Base-by-base conservation (phyloP, 2,113 vertebrate species). In the Megaptera novaeangliae region DNA sequence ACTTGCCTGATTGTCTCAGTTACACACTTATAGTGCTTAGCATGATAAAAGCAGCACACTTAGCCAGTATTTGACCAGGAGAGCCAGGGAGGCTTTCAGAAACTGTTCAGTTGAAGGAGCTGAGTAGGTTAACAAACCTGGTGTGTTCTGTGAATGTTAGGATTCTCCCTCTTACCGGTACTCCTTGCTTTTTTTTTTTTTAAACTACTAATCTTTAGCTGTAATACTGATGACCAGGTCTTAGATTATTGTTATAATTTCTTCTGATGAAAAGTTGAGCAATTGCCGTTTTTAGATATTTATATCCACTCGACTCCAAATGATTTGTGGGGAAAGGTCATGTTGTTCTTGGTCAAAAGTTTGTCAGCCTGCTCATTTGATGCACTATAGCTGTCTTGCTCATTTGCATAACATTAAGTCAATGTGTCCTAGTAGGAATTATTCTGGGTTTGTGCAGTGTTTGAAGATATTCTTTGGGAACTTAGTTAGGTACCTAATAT, bases 241-340 rank as follows among this genome's bases (percentile, higher is more conserved):
- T 61, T 49, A 86, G 13, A 46, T 69, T 69, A 57, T 27, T 44
- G 23, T 31, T 69, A 39, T 49, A 13, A 63, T 88, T 66, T 91
- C 46, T 87, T 91, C 57, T 84, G 68, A 90, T 39, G 39, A 92
- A 92, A 96, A 96, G 29, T 77, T 63, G 27, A 89, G 61, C 36
- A 74, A 84, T 31, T 91, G 31, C 41, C 68, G 21, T 41, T 85
- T 96, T 80, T 69, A 71, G 31, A 52, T 41, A 59, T n/a, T 55
- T 94, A 91, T 71, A 34, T 77, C n/a, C 44, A 31, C 69, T 95
- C 15, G 20, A 88, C 21, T 91, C 44, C 49, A 89, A 23, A 25
- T 78, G 29, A 59, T 85, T 66, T 55, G 46, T n/a, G 41, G 36
- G 64, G 57, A 64, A 77, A 88, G 66, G 31, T 36, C 55, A 44